Base-by-base conservation (phyloP, 2,888 invertebrate genomes). In the Eupithecia dodoneata region DNA sequence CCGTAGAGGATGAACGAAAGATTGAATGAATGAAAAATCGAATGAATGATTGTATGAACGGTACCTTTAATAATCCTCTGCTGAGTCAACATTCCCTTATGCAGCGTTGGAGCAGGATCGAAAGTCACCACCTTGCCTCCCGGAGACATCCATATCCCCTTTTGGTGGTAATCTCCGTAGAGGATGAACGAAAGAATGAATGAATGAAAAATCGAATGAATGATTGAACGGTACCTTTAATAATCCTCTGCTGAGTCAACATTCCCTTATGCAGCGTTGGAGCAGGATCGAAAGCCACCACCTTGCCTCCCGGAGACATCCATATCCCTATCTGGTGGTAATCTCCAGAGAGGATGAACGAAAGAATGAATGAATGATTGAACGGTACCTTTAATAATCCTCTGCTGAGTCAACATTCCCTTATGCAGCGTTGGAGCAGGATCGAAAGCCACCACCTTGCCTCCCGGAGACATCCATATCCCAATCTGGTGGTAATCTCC, bases 401-500 rank as follows among this genome's bases (percentile, higher is more conserved):
- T 85, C 63, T 92, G 91, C 2, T 82, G 41, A 0, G 93, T 93
- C 0, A 95, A 86, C 82, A 89, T 77, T 0, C 94, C 94, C 79
- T 90, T 91, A 76, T 30, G 12, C 47, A 93, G 76, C 0, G 93
- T 92, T 2, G 95, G 95, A 0, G 94, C 94, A 0, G 94, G 91
- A 73, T 95, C 95, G 79, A 93, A 95, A 0, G 90, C 94, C 12
- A 95, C 94, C 55, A 95, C 91, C 74, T 89, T 90, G 0, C 95
- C 94, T 0, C 93, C 93, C 0, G 91, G 86, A 0, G 89, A 85
- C 90, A 93, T 85, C 95, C 95, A 95, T 59, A 94, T 87, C 0
- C 95, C 94, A 41, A 95, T 81, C 85, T 93, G 93, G 81, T 94
- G 94, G 87, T 94, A 95, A 82, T 94, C 94, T 0, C 94, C 94